A percentile compares a stretch with the other conserved stretches of the same genome.
Evolutionary conservation across 64 coral and sea anemone genomes (phyloP).

Genomic region (Porites australiensis): DNA sequence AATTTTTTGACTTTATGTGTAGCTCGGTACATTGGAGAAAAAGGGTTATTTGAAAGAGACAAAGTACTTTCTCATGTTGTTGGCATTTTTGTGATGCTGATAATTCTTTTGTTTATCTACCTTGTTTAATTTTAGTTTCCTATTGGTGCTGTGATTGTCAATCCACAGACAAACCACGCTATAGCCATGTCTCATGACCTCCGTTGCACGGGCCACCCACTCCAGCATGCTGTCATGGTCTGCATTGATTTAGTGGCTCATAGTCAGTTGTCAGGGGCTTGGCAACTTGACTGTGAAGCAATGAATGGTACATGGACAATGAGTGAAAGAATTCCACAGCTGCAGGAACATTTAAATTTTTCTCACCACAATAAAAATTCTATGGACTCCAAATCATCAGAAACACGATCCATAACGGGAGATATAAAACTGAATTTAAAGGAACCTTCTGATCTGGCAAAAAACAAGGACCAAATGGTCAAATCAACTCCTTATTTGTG

Average conservation of each 20-base stretch:
- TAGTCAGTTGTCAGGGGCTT: constrained; percentile 80
- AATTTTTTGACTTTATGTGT: not conserved
- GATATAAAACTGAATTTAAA: not conserved
- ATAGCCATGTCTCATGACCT: constrained; percentile 81
- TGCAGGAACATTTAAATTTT: not conserved
- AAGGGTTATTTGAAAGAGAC: not conserved
- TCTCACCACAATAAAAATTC: not conserved
- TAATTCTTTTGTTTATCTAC: not conserved
- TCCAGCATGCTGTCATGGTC: constrained; percentile 96
- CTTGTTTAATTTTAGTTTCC: constrained; percentile 55
- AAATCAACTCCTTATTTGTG: constrained; percentile 82
- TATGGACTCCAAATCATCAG: not conserved
- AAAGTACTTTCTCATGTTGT: too few relatives aligned
- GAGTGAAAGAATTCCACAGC: not conserved
- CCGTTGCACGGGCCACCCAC: constrained; percentile 72
- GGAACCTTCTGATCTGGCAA: not conserved
- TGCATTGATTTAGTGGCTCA: constrained; percentile 94
- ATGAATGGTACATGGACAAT: constrained; percentile 40
- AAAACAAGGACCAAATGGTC: not conserved
- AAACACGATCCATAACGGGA: not conserved
- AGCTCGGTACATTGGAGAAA: not conserved
- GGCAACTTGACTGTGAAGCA: constrained; percentile 48
- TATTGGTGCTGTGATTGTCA: constrained; percentile 80
- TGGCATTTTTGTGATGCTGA: not conserved
- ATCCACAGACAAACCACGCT: constrained; percentile 71